Base-by-base conservation (phyloP, 1,140 invertebrate genomes). In the Thaumatotibia leucotreta region DNA sequence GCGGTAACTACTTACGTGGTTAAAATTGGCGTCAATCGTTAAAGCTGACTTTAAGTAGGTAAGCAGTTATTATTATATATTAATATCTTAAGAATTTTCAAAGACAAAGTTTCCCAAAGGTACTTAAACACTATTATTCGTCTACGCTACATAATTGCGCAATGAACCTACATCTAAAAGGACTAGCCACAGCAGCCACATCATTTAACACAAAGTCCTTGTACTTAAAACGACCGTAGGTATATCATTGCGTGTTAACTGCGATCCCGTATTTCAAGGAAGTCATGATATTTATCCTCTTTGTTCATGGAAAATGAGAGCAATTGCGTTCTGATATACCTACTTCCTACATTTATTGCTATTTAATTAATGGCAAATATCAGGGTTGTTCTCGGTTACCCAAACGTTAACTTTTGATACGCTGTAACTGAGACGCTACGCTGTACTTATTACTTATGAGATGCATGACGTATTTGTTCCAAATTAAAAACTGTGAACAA, bases 341-440 rank as follows among this genome's bases (percentile, higher is more conserved):
- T 20, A 45, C 17, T 20, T 45, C 39, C 17, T 45, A 45, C 39
- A 20, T 45, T 69, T 69, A 69, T 69, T 69, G 63, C 68, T 66
- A 63, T 35, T 66, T n/a, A 32, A 33, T 61, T 45, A 17, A 20
- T 45, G 4, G 10, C 6, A n/a, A 20, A 45, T 45, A 45, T 20
- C 6, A 5, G 27, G 27, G 27, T 29, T 45, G 39, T 8, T 17
- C 9, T 45, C 1, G 4, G n/a, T 39, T 17, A 17, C n/a, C 35
- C 14, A 45, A 45, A 1, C 33, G 17, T 4, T 45, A 17, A 5
- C 8, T 45, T 45, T 20, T 20, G 17, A 45, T 45, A 20, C 39
- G 5, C n/a, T 14, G 3, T 4, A 45, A n/a, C n/a, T n/a, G n/a
- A n/a, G n/a, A n/a, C n/a, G n/a, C n/a, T n/a, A n/a, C n/a, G n/a